Evolutionary conservation across 2,113 vertebrate species (phyloP).

Genomic region (Rallus limicola): DNA sequence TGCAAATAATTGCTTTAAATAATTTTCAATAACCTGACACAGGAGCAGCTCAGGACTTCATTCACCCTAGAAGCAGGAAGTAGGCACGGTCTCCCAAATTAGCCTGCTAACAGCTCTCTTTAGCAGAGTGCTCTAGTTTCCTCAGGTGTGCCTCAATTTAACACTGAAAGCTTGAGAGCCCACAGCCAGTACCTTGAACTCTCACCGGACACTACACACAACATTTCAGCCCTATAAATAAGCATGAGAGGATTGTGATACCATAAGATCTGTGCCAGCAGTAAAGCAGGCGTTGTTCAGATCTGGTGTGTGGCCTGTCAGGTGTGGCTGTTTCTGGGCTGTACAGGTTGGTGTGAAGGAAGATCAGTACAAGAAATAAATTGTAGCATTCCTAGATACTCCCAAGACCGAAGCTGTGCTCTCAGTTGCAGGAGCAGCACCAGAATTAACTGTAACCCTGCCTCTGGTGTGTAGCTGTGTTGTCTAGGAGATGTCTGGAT

Average conservation of each 20-base stretch:
- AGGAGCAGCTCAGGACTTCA: background rate
- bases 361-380: background rate
- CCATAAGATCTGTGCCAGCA: background rate
- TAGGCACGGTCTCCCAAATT: background rate
- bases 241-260: background rate
- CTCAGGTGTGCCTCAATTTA: background rate
- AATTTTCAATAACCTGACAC: background rate
- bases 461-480: background rate
- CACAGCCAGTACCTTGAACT: background rate
- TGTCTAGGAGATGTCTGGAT: background rate
- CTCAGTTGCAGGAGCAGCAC: rapidly evolving
- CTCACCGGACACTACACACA: background rate
- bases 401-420: background rate
- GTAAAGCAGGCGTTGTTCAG: background rate
- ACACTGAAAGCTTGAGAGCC: background rate
- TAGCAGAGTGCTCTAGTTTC: background rate
- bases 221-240: background rate
- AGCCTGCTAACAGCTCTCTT: background rate
- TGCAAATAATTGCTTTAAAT: background rate
- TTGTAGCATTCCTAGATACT: background rate
- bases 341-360: background rate
- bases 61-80: background rate
- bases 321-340: background rate
- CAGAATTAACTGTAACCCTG: background rate
- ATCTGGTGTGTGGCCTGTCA: rapidly evolving